Evolutionary conservation across 2,888 invertebrate genomes (phyloP).

Genomic region (Crossocerus cetratus): DNA sequence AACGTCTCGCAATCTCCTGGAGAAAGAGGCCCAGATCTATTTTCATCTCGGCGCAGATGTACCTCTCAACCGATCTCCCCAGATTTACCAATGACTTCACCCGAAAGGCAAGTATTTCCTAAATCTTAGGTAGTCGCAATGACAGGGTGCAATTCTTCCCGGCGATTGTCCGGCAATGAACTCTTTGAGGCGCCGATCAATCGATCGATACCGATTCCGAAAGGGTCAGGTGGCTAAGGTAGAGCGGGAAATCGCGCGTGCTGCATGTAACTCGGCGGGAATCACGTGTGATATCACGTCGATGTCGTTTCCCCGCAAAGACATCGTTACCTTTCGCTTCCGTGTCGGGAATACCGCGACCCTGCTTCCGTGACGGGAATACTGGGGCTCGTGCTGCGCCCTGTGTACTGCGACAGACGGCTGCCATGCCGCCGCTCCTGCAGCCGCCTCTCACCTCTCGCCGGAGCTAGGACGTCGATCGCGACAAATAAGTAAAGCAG

Average conservation of each 20-base stretch:
- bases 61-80: too few species aligned
- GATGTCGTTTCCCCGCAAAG: slow-evolving; percentile 46
- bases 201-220: not conserved
- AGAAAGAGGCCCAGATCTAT: not conserved
- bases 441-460: slow-evolving; percentile 26
- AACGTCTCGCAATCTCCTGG: not conserved
- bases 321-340: slow-evolving; percentile 51
- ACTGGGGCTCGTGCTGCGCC: not conserved
- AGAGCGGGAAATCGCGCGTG: slow-evolving; percentile 17
- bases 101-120: too few species aligned
- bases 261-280: slow-evolving; percentile 37
- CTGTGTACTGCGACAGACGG: too few species aligned
- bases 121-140: not conserved
- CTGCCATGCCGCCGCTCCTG: too few species aligned
- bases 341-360: slow-evolving; percentile 51
- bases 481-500: slow-evolving; percentile 41
- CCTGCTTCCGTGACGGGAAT: slow-evolving; percentile 51
- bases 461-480: slow-evolving; percentile 27
- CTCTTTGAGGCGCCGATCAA: too few species aligned
- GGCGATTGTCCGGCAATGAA: not conserved
- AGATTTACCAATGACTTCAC: too few species aligned
- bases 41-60: not conserved
- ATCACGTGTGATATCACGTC: slow-evolving; percentile 47
- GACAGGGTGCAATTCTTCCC: not conserved
- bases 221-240: slow-evolving; percentile 14